Evolutionary conservation across 2,113 vertebrate species (phyloP).

Genomic region (Rhabdomys dilectus): DNA sequence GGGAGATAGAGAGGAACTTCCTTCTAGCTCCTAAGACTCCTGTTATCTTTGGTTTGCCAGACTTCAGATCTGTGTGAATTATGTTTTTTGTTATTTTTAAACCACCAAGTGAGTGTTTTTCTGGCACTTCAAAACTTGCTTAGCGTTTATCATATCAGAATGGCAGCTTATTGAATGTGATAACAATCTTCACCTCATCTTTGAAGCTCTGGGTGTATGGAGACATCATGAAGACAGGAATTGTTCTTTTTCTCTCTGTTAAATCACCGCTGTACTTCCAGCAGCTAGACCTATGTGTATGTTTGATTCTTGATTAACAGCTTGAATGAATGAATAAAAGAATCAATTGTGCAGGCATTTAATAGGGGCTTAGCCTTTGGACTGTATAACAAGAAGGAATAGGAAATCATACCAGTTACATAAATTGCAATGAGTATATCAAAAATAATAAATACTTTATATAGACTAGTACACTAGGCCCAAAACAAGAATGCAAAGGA

Average conservation of each 20-base stretch:
- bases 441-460: slow-evolving; percentile 25
- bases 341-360: not conserved
- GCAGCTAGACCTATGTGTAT: not conserved
- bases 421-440: not conserved
- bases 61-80: not conserved
- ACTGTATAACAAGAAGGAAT: not conserved
- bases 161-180: not conserved
- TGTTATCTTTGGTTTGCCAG: not conserved
- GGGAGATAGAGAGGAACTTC: not conserved
- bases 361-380: not conserved
- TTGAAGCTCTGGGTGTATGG: not conserved
- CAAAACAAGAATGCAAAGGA: not conserved
- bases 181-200: not conserved
- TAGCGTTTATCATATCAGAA: not conserved
- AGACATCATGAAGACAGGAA: not conserved
- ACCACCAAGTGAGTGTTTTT: not conserved
- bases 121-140: not conserved
- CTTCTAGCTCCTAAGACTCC: not conserved
- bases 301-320: slow-evolving; percentile 23
- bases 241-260: not conserved
- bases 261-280: not conserved
- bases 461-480: not conserved
- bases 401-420: not conserved
- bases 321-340: not conserved
- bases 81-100: not conserved